phyloP scores from a whole-genome alignment of 2,888 invertebrate genomes.

The Amphiduros pacificus region DNA sequence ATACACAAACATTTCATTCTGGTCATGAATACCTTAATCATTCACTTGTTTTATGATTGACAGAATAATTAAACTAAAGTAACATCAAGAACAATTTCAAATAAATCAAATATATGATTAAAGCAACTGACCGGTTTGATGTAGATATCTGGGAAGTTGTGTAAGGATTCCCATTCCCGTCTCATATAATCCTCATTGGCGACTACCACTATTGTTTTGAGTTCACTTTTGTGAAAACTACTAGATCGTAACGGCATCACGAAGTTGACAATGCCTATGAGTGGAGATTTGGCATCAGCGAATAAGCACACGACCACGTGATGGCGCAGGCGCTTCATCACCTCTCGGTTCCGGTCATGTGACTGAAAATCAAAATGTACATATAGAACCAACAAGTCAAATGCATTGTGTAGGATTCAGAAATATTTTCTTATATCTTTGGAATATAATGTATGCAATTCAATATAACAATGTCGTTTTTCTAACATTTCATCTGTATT shows the following conservation, averaged over 20 bases:
- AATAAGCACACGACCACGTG: conserved; percentile 98
- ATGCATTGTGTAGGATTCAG: no score
- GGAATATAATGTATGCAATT: no score
- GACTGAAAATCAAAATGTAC: conserved; percentile 16
- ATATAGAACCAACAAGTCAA: no score
- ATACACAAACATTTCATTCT: no score
- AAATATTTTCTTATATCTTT: no score
- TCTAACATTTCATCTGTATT: no score
- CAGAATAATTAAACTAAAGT: no score
- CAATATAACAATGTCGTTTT: no score
- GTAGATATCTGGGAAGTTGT: conserved; percentile 97
- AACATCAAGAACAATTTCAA: no score
- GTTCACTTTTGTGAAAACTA: conserved; percentile 92
- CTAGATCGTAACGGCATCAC: conserved; percentile 98
- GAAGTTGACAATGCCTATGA: conserved; percentile 93
- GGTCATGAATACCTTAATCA: no score
- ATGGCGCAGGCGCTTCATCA: conserved; percentile 54
- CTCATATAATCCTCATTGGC: conserved; percentile 96
- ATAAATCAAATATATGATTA: background rate
- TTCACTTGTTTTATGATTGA: no score
- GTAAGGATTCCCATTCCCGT: conserved; percentile 98
- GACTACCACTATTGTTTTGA: conserved; percentile 97
- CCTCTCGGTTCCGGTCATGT: conserved; percentile 21
- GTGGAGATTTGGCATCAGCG: conserved; percentile 95
- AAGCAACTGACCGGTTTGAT: conserved; percentile 81